Percentiles rank a stretch among this genome's conserved stretches.
Conservation (phyloP, 2,797 vertebrate species). For the Cetoscarus ocellatus region DNA sequence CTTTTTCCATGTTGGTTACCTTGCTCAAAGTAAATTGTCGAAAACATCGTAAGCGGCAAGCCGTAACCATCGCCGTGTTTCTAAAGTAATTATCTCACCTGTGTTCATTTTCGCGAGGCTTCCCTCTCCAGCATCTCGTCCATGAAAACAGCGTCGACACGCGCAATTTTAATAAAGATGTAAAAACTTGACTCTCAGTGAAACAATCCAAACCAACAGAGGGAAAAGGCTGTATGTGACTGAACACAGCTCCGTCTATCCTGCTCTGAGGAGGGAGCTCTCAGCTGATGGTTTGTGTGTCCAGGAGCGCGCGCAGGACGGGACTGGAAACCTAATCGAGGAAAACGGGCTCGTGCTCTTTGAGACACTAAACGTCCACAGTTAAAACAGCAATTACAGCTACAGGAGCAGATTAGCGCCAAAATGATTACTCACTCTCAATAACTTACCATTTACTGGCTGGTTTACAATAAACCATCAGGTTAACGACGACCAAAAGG, state of each 20-base stretch:
- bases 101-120: slow-evolving; percentile 77
- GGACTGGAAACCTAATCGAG: slow-evolving; percentile 69
- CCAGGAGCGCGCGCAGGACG: slow-evolving; percentile 56
- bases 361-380: slow-evolving; percentile 13
- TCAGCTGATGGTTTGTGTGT: slow-evolving; percentile 66
- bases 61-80: not conserved
- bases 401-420: slow-evolving; percentile 22
- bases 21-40: not conserved
- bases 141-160: slow-evolving; percentile 20
- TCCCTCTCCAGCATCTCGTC: slow-evolving; percentile 57
- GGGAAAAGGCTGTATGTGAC: slow-evolving; percentile 6
- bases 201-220: slow-evolving; percentile 10
- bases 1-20: not conserved
- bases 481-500: too few relatives aligned
- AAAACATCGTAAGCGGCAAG: not conserved
- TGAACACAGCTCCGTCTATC: slow-evolving; percentile 30
- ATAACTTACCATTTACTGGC: too few relatives aligned
- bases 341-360: slow-evolving; percentile 7
- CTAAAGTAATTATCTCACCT: slow-evolving; percentile 68
- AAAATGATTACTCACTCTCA: too few relatives aligned
- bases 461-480: too few relatives aligned
- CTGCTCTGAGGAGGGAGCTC: slow-evolving; percentile 40
- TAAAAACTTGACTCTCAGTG: not conserved
- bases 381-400: not conserved
- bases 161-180: not conserved